Conservation (phyloP, 2,113 vertebrate species). For the Myrmecophaga tridactyla region DNA sequence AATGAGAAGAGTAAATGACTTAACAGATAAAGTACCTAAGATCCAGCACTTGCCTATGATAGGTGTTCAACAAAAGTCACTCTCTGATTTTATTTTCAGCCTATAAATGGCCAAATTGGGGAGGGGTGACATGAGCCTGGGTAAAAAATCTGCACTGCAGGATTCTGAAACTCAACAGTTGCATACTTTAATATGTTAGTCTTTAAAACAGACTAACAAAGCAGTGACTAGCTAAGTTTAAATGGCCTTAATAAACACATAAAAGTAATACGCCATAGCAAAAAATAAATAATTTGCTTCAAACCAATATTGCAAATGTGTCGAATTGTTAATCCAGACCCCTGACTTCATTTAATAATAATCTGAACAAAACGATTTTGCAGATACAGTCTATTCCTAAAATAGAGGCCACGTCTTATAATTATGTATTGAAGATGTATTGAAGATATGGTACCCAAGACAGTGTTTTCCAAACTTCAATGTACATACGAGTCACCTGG, state of each 20-base stretch:
- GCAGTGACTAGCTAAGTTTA: neutral
- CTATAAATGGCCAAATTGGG: neutral
- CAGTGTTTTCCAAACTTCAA: neutral
- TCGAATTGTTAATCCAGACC: neutral
- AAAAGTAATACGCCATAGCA: neutral
- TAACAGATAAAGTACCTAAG: neutral
- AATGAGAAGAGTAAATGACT: neutral
- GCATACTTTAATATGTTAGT: neutral
- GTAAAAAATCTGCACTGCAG: neutral
- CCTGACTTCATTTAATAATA: neutral
- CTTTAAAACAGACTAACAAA: neutral
- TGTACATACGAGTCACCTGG: too few species aligned
- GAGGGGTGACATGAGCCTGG: neutral
- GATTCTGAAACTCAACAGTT: neutral
- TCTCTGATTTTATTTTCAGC: neutral
- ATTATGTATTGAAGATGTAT: neutral
- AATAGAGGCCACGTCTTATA: neutral
- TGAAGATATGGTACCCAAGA: neutral
- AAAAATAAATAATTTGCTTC: neutral
- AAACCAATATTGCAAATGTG: neutral
- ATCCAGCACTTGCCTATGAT: neutral
- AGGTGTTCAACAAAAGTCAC: neutral
- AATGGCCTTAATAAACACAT: neutral
- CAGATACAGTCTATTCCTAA: neutral
- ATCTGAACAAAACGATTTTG: neutral